Percentiles rank a stretch among this genome's conserved stretches.
These are phyloP conservation scores for Petrocephalus zakoni DNA, from an alignment of 2,113 vertebrate species.

Conservation along the genomic window DNA sequence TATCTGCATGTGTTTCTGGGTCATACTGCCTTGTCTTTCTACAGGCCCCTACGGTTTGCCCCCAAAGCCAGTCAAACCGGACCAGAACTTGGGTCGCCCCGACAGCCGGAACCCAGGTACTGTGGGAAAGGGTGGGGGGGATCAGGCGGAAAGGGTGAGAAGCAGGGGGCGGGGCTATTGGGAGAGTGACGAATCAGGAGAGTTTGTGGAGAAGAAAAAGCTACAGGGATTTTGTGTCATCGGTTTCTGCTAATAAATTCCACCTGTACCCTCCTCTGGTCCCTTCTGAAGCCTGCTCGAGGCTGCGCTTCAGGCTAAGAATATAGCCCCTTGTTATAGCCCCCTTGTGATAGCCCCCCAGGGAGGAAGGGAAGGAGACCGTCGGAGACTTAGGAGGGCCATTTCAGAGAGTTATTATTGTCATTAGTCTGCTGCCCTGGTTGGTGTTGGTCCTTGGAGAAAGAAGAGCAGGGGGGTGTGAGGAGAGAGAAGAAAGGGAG, in stretches of 20 bases:
- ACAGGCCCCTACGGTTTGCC: slow-evolving; percentile 63
- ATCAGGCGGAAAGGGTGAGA: neutral
- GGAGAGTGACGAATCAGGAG: slow-evolving; percentile 26
- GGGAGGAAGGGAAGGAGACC: slow-evolving; percentile 49
- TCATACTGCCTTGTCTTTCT: neutral
- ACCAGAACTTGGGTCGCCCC: slow-evolving; percentile 56
- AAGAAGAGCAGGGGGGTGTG: slow-evolving; percentile 18
- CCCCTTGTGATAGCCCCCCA: slow-evolving; percentile 61
- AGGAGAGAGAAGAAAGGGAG: slow-evolving; percentile 17
- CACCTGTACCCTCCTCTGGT: slow-evolving; percentile 24
- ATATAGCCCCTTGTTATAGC: slow-evolving; percentile 58
- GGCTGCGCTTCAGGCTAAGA: slow-evolving; percentile 59
- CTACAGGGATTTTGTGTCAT: neutral
- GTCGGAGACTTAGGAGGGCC: slow-evolving; percentile 42
- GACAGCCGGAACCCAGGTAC: slow-evolving; percentile 64
- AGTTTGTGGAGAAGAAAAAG: slow-evolving; percentile 11
- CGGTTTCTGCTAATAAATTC: slow-evolving; percentile 42
- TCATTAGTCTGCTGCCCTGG: slow-evolving; percentile 60
- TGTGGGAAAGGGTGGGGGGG: neutral
- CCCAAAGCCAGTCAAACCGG: slow-evolving; percentile 56
- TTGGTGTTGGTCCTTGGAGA: slow-evolving; percentile 40
- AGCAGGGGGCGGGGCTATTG: neutral
- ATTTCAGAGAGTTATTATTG: slow-evolving; percentile 64
- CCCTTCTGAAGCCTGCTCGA: slow-evolving; percentile 30
- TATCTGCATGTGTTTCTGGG: neutral